Base-by-base conservation (phyloP, 2,888 invertebrate species). In the Gastracanthus pulcherrimus region DNA sequence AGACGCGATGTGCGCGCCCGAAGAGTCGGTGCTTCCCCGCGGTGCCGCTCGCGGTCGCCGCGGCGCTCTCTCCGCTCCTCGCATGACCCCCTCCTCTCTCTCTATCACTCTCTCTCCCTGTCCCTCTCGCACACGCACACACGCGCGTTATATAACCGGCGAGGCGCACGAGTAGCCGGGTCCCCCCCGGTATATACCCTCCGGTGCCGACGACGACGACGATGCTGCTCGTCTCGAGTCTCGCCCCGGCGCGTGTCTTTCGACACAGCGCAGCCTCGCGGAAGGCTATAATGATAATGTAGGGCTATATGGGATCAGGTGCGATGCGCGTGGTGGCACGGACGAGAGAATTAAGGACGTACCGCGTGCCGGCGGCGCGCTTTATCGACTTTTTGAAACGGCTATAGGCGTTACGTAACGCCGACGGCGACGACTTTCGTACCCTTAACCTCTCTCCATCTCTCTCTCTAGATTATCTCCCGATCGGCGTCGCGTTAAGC, bases 381-480 rank as follows among this genome's bases (percentile, higher is more conserved):
- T 45, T 70, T 79, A 82, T 82, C 82, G 82, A 74, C 76, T 67
- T 82, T 76, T 78, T 48, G n/a, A 74, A 80, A 66, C n/a, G 36
- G 60, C 29, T n/a, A n/a, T n/a, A n/a, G 45, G 69, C 26, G 80
- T 87, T 87, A 87, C 84, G 85, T 87, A 87, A 87, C 84, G 38
- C 41, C 55, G 23, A 2, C 62, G 36, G 34, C 55, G n/a, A 4
- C 26, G 19, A 79, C 58, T 48, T 31, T 51, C 31, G 69, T 64
- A 29, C 60, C 64, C 69, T 45, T 83, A 84, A 84, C 83, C 84
- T 78, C 83, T 83, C 64, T 64, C 48, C n/a, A n/a, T n/a, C n/a
- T n/a, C n/a, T n/a, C n/a, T n/a, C n/a, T n/a, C n/a, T n/a, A n/a
- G n/a, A n/a, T n/a, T n/a, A n/a, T n/a, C n/a, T n/a, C n/a, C n/a